phyloP scores from a whole-genome alignment of 2,797 vertebrate species.

The Alcedo atthis region DNA sequence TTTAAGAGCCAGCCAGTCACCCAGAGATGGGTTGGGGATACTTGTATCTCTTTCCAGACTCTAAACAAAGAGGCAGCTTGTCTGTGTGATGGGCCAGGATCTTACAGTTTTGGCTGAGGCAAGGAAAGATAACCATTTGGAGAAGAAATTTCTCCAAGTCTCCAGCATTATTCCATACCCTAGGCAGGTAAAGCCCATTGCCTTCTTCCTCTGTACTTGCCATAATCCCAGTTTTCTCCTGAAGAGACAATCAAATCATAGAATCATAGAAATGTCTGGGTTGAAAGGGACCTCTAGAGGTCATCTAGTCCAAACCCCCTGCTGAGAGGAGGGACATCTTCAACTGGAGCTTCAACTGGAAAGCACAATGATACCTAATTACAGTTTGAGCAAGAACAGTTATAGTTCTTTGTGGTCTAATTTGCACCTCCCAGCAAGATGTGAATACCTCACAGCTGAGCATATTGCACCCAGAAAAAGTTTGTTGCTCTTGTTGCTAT shows the following conservation, averaged over 20 bases:
- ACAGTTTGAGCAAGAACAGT: constrained; percentile 33
- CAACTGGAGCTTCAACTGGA: neutral
- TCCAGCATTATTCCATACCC: neutral
- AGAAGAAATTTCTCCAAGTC: neutral
- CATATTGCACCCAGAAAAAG: neutral
- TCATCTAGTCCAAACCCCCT: too few species aligned
- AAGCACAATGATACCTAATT: constrained; percentile 32
- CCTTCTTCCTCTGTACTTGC: neutral
- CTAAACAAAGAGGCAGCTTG: neutral
- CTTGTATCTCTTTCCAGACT: neutral
- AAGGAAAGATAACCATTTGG: neutral
- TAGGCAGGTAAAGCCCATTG: neutral
- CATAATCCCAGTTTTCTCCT: neutral
- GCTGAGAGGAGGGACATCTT: too few species aligned
- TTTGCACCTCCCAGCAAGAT: constrained; percentile 12
- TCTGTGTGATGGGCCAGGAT: neutral
- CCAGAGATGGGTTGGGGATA: neutral
- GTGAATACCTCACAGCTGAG: neutral
- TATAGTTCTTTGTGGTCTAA: constrained; percentile 15
- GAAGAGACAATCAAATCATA: neutral
- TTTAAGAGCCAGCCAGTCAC: neutral
- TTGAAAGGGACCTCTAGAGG: too few species aligned
- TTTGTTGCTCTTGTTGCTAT: constrained; percentile 56
- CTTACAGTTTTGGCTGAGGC: neutral
- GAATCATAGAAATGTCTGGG: too few species aligned